phyloP scores from a whole-genome alignment of 2,888 invertebrate species.

The Andrena marginata region DNA sequence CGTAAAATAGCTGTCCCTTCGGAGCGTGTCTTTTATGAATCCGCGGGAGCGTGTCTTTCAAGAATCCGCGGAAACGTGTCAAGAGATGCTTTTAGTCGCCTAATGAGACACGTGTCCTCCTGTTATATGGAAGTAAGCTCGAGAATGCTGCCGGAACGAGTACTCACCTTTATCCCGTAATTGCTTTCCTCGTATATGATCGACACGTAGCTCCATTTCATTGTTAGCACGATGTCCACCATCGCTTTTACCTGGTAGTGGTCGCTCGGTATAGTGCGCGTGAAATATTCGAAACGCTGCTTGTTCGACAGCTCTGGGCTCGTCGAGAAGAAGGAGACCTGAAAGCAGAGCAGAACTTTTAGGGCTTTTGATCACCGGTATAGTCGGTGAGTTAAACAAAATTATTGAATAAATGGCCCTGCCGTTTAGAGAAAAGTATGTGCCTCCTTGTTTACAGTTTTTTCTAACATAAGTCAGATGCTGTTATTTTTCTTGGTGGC shows the following conservation, averaged over 20 bases:
- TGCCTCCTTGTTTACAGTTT: too few species aligned
- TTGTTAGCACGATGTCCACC: conserved; percentile 95
- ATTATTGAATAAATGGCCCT: too few species aligned
- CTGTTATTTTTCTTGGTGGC: too few species aligned
- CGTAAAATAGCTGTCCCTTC: background rate
- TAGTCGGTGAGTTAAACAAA: background rate
- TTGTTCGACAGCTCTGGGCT: conserved; percentile 97
- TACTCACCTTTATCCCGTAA: conserved; percentile 95
- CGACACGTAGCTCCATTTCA: conserved; percentile 97
- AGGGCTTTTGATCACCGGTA: too few species aligned
- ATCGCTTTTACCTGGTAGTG: conserved; percentile 97
- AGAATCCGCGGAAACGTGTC: conserved; percentile 16
- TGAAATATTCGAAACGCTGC: conserved; percentile 97
- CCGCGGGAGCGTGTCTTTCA: conserved; percentile 10
- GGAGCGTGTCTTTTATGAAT: background rate
- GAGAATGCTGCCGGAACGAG: background rate
- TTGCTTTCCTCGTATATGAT: conserved; percentile 98
- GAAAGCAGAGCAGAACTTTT: conserved; percentile 75
- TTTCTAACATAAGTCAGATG: too few species aligned
- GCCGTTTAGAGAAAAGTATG: too few species aligned
- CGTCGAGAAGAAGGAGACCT: conserved; percentile 98
- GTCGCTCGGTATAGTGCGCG: conserved; percentile 97
- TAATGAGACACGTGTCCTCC: background rate
- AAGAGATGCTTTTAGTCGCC: conserved; percentile 2
- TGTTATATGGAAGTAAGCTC: background rate